These are phyloP conservation scores for Dermochelys coriacea DNA, from an alignment of 2,797 vertebrate genomes.

Conservation along the genomic window DNA sequence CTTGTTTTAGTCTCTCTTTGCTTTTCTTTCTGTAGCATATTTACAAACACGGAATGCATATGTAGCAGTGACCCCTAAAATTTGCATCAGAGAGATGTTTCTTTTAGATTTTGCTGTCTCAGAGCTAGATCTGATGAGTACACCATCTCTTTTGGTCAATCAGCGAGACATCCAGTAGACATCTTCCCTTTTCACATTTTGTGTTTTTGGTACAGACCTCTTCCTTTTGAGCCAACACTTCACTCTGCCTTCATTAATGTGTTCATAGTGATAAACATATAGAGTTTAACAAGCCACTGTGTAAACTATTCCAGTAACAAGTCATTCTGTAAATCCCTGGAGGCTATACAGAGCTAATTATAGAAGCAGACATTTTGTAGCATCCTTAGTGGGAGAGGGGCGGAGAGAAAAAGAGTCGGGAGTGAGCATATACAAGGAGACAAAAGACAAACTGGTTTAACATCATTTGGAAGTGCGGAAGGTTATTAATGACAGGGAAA, in stretches of 20 bases:
- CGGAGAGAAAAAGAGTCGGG: background rate
- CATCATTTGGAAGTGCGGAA: background rate
- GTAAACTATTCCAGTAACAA: background rate
- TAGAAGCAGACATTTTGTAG: background rate
- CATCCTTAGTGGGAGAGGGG: background rate
- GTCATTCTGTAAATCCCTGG: background rate
- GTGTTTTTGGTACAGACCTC: background rate
- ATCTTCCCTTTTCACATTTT: background rate
- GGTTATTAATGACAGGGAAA: background rate
- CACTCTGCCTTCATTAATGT: background rate
- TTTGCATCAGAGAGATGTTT: background rate
- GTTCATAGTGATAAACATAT: background rate
- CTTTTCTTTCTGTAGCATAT: background rate
- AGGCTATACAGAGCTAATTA: background rate
- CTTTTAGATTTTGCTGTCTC: background rate
- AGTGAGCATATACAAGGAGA: background rate
- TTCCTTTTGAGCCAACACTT: background rate
- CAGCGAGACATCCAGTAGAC: background rate
- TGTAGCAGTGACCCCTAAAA: background rate
- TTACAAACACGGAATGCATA: background rate
- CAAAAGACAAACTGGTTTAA: background rate
- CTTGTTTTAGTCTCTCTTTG: slow-evolving; percentile 39
- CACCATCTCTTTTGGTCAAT: background rate
- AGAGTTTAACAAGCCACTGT: background rate
- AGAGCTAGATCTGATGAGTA: background rate